phyloP scores from a whole-genome alignment of 2,797 vertebrate genomes.

The Gymnopithys bicolor region DNA sequence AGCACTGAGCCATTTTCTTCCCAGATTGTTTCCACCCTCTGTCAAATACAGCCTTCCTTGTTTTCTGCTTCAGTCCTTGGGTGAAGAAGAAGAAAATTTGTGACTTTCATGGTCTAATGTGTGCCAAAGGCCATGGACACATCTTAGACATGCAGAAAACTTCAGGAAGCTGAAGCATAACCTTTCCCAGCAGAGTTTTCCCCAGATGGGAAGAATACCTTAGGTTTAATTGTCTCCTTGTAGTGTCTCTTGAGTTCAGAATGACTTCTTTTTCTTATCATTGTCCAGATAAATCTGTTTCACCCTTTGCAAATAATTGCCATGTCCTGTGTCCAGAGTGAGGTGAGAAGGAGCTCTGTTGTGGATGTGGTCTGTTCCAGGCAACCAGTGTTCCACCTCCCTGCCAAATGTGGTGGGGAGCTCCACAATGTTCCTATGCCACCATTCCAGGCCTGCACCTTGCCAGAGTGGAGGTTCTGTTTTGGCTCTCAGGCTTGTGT shows the following conservation, averaged over 20 bases:
- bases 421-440: not conserved
- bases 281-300: not conserved
- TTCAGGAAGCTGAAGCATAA: not conserved
- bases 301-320: not conserved
- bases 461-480: rapidly evolving
- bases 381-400: not conserved
- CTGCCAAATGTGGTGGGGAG: not conserved
- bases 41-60: not conserved
- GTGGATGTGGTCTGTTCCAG: not conserved
- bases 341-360: not conserved
- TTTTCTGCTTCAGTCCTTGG: not conserved
- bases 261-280: not conserved
- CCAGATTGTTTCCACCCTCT: not conserved
- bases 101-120: not conserved
- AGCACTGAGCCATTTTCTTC: not conserved
- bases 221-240: not conserved
- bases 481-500: not conserved
- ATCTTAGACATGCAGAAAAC: not conserved
- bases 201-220: not conserved
- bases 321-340: not conserved
- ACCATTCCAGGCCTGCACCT: not conserved
- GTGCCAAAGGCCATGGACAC: not conserved
- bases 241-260: not conserved
- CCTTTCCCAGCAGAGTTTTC: not conserved
- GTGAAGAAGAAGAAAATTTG: not conserved